phyloP scores from a whole-genome alignment of 92 coral and sea anemone genomes.

The Desmophyllum pertusum region DNA sequence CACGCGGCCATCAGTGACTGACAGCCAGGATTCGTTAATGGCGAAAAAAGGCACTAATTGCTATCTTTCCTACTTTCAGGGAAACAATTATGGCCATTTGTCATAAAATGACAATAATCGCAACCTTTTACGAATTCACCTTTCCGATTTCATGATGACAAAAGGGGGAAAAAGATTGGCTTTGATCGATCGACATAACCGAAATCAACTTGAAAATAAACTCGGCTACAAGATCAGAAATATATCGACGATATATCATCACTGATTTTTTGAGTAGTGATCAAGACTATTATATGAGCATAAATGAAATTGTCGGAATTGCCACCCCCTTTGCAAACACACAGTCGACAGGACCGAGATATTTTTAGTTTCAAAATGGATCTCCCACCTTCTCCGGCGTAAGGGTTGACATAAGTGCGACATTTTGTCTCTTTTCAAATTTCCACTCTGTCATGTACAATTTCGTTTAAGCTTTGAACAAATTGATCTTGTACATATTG shows the following conservation, averaged over 20 bases:
- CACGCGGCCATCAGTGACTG: conserved; percentile 11
- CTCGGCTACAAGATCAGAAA: background rate
- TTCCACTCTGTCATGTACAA: conserved; percentile 25
- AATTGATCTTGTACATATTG: conserved; percentile 36
- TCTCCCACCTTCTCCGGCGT: conserved; percentile 40
- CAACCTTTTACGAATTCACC: conserved; percentile 9
- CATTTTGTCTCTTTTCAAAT: conserved; percentile 21
- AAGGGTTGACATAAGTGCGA: background rate
- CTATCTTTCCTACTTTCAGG: conserved; percentile 28
- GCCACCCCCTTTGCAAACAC: conserved; percentile 12
- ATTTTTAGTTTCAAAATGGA: conserved; percentile 18
- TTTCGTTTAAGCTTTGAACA: conserved; percentile 33
- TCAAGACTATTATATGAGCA: background rate
- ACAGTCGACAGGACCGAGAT: background rate
- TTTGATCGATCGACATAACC: background rate
- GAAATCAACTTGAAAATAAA: background rate
- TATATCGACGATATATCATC: background rate
- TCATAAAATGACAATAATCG: conserved; percentile 38
- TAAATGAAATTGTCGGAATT: background rate
- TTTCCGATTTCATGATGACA: background rate
- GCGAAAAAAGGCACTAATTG: conserved; percentile 42
- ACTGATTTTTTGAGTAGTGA: background rate
- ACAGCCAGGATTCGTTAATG: conserved; percentile 36
- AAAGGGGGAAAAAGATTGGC: background rate
- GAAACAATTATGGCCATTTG: conserved; percentile 39